phyloP scores from a whole-genome alignment of 2,888 invertebrate genomes.

The Rhamnusium bicolor region DNA sequence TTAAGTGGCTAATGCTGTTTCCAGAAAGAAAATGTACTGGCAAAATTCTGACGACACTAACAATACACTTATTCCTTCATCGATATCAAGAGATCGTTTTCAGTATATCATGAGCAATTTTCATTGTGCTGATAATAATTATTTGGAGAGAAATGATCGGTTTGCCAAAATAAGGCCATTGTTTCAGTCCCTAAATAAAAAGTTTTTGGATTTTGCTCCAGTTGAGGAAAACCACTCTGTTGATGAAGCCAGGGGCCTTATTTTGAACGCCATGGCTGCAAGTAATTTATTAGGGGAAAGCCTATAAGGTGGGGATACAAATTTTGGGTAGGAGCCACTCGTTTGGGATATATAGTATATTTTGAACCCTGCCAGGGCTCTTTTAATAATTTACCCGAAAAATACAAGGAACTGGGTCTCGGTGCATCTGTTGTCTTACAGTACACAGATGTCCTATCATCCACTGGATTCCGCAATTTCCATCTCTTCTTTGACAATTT shows the following conservation, averaged over 20 bases:
- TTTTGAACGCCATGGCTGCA: constrained; percentile 24
- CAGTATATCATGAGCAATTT: too few relatives aligned
- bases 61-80: too few relatives aligned
- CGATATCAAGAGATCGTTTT: too few relatives aligned
- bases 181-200: background rate
- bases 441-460: constrained; percentile 32
- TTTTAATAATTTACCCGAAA: constrained; percentile 29
- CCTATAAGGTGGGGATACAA: constrained; percentile 49
- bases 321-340: constrained; percentile 42
- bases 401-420: constrained; percentile 42
- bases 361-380: constrained; percentile 50
- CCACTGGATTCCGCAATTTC: constrained; percentile 19
- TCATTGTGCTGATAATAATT: too few relatives aligned
- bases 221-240: background rate
- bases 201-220: background rate
- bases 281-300: constrained; percentile 57
- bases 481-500: constrained; percentile 44
- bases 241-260: background rate
- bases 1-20: too few relatives aligned
- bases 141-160: too few relatives aligned
- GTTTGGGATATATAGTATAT: constrained; percentile 44
- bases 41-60: too few relatives aligned
- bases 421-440: constrained; percentile 43
- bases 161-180: background rate
- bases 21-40: too few relatives aligned